Base-by-base conservation (phyloP, 1,140 invertebrate genomes). In the Apocrypta bakeri region DNA sequence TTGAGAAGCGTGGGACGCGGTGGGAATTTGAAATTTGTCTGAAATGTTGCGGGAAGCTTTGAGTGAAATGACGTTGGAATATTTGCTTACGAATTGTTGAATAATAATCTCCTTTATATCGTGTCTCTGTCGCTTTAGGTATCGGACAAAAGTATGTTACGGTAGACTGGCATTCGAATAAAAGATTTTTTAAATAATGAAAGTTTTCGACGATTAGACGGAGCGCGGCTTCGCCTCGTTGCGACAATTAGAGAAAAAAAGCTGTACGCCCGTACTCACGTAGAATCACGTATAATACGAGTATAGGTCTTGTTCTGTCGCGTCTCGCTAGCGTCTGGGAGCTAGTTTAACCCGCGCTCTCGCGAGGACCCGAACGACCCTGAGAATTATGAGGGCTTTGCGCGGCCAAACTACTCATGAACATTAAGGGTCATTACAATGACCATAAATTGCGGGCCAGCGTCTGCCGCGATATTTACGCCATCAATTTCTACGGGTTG, bases 401-500 rank as follows among this genome's bases (percentile, higher is more conserved):
- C 84, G 17, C 33, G 87, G 85, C 85, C 87, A 87, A 88, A 89
- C 87, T 89, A 87, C 88, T 90, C 87, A 88, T 87, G 87, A 89
- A 89, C 89, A 89, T 90, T 89, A 90, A 90, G 88, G 89, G 85
- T 90, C 88, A 88, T 90, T 90, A 89, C 88, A 90, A 90, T 89
- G 88, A 71, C 87, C 83, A 88, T 89, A 89, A 90, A 90, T 90
- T 86, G 80, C 76, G 86, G 82, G 84, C 33, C 85, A 89, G 85
- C 85, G 86, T 88, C 88, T 86, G 85, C 84, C 83, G 66, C 85
- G 85, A 89, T 90, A 90, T 90, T 90, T 89, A 88, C 88, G 85
- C 87, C 87, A 89, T 90, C 85, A 90, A 89, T 90, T 88, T 84
- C 82, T 81, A 84, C 24, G 17, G n/a, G 79, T 42, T 73, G 75